A percentile compares a stretch with the other conserved stretches of the same genome.
These are phyloP conservation scores for Trichomalopsis sarcophagae DNA, from an alignment of 1,140 invertebrate genomes.

Conservation along the genomic window DNA sequence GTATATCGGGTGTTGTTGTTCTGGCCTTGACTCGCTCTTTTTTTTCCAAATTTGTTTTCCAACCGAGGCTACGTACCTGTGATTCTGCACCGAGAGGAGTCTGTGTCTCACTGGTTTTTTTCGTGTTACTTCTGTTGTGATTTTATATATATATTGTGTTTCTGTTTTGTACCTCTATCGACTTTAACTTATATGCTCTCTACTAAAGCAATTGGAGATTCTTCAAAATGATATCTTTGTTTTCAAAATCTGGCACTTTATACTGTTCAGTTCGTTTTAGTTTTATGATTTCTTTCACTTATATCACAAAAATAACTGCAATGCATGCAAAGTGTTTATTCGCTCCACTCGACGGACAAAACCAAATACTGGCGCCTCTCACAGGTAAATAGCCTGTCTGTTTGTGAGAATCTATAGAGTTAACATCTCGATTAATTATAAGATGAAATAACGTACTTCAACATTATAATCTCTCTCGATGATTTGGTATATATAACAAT, in stretches of 20 bases:
- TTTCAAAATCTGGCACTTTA: neutral
- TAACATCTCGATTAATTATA: constrained; percentile 35
- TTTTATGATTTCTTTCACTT: neutral
- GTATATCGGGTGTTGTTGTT: constrained; percentile 38
- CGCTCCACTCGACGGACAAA: neutral
- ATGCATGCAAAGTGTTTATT: constrained; percentile 18
- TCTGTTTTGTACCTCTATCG: neutral
- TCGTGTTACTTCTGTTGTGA: constrained; percentile 5
- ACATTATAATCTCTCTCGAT: constrained; percentile 41
- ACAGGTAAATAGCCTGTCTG: constrained; percentile 45
- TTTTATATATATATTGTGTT: neutral
- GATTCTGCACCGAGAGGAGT: constrained; percentile 19
- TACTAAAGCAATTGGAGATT: neutral
- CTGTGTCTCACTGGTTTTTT: neutral
- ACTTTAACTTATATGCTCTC: neutral
- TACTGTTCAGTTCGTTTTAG: neutral
- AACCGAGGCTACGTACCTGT: constrained; percentile 44
- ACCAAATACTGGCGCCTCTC: constrained; percentile 8
- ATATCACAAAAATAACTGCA: neutral
- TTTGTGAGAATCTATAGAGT: constrained; percentile 19
- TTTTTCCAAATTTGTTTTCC: constrained; percentile 23
- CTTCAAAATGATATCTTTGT: neutral
- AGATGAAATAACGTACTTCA: constrained; percentile 26
- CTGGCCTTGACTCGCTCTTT: constrained; percentile 30
- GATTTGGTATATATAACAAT: constrained; percentile 38